Base-by-base conservation (phyloP, 2,888 invertebrate species). In the Augochlorella aurata region DNA sequence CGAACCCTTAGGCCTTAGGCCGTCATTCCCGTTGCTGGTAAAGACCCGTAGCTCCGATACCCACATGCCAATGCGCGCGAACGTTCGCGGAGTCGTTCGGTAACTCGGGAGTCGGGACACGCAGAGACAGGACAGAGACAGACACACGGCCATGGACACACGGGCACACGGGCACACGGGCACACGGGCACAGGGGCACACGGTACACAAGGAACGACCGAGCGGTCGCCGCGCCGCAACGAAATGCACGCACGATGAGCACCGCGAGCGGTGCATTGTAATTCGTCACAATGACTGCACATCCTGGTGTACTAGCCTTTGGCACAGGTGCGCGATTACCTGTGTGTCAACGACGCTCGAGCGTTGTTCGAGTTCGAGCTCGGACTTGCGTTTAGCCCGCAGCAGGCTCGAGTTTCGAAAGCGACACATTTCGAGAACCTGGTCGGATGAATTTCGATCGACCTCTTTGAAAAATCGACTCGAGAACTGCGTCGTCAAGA, bases 221-320 rank as follows among this genome's bases (percentile, higher is more conserved):
- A 18, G 1, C 61, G 1, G 18, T 63, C 16, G 63, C 16, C 14
- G 24, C 29, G 63, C n/a, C 74, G 81, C 77, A 67, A 84, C 82
- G 84, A 80, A 87, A 83, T 81, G 89, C 87, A 88, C 86, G 87
- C 85, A 83, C 86, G 82, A 77, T 79, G 85, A 81, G 74, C 87
- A 80, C 81, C 74, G 80, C 81, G 79, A 70, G 68, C 84, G 86
- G 74, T 88, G 91, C 92, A 92, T 92, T 91, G 92, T 91, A 91
- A 91, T 91, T 91, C 91, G 92, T 92, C 87, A 90, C 92, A 90
- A 91, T 92, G 92, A 88, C 90, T 91, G 92, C 90, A 91, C 91
- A 92, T 91, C 92, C 92, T 91, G 92, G 90, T 91, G 88, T 90
- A 88, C 85, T 87, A 89, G 90, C 89, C 91, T 90, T 90, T 90